Base-by-base conservation (phyloP, 2,113 vertebrate species). In the Rhabdornis inornatus region DNA sequence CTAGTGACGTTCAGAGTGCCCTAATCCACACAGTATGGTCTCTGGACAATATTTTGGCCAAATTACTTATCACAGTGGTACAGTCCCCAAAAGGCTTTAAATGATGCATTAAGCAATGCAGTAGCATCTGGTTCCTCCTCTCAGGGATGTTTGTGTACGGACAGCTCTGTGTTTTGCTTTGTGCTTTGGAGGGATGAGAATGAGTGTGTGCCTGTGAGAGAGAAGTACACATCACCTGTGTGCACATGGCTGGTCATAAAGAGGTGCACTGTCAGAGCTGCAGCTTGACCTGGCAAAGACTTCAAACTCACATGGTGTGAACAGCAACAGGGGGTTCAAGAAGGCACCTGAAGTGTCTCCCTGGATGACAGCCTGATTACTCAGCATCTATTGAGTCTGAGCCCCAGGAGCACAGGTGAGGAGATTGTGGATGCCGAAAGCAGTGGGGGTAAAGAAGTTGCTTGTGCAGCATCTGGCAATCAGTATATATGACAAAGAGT, bases 81-180 rank as follows among this genome's bases (percentile, higher is more conserved):
- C 59, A 44, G 83, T 88, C 77, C 90, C 90, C 71, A 33, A 90
- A 95, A 96, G 88, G 83, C 90, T 93, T 89, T 93, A 90, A 96
- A 84, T 92, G 88, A 93, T 96, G 92, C 90, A 94, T 95, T 96
- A 97, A 96, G 86, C 53, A 45, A 78, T 92, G 76, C 66, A 87
- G 83, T 31, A 92, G 80, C 90, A 91, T 95, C 90, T 95, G 69
- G 57, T 90, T 94, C 49, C n/a, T 81, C 40, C 79, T 95, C 92
- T 92, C 0, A 4, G 85, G 92, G 83, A 28, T 84, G 45, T 90
- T 87, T 94, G 44, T 72, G 66, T 2, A 4, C 0, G 0, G 37
- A 44, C 25, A 68, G 52, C 64, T 89, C 89, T 94, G 92, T 66
- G 59, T 90, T 92, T 90, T 65, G 42, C 42, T 76, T 59, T 76